Conservation (phyloP, 2,888 invertebrate genomes). For the Alsophila aescularia region DNA sequence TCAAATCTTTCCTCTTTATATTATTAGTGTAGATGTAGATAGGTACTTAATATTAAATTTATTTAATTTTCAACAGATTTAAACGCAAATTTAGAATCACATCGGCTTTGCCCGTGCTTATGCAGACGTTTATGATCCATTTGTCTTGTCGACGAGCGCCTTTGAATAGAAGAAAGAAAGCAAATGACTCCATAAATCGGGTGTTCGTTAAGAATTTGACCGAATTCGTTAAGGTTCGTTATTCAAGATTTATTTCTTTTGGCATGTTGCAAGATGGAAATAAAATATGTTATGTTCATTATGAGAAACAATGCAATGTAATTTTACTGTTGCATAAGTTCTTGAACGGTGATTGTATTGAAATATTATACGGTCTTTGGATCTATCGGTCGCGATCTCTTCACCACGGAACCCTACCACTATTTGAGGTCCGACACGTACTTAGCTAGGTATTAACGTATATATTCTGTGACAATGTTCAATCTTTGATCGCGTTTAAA, state of each 20-base stretch:
- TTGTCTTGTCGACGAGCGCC: constrained; percentile 21
- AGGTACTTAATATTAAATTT: too few relatives aligned
- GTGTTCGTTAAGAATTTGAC: constrained; percentile 9
- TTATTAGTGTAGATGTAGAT: too few relatives aligned
- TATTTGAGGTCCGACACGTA: too few relatives aligned
- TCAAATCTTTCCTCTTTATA: too few relatives aligned
- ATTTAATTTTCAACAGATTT: too few relatives aligned
- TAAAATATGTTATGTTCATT: constrained; percentile 15
- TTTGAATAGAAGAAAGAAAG: constrained; percentile 23
- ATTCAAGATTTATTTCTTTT: constrained; percentile 20
- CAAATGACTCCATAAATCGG: constrained; percentile 14
- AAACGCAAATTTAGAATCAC: too few relatives aligned
- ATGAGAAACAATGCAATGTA: constrained; percentile 21
- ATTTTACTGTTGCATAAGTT: constrained; percentile 14
- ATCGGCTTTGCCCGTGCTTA: constrained; percentile 25
- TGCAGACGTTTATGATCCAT: constrained; percentile 40
- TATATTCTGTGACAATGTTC: too few relatives aligned
- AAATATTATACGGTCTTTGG: background rate
- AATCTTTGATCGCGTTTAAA: too few relatives aligned
- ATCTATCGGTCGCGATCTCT: too few relatives aligned
- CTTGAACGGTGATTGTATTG: background rate
- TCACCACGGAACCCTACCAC: too few relatives aligned
- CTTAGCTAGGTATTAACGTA: too few relatives aligned
- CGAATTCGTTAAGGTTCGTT: constrained; percentile 21
- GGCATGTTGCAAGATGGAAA: constrained; percentile 15